Conservation (phyloP, 2,113 vertebrate genomes). For the Coptodon bakossiorum region DNA sequence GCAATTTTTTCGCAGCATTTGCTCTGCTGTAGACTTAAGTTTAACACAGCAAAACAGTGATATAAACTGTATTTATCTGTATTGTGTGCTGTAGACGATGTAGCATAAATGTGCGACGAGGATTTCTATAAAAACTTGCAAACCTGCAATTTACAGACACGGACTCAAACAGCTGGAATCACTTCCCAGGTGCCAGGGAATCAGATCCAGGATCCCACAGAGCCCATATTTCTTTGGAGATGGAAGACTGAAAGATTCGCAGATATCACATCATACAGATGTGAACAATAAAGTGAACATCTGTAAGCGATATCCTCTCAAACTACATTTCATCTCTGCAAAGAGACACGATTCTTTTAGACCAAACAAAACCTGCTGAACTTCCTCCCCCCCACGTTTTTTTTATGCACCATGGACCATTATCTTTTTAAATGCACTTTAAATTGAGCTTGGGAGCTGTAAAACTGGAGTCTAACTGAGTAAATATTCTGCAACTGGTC, state of each 20-base stretch:
- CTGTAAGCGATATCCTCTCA: conserved; percentile 53
- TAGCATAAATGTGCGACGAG: not conserved
- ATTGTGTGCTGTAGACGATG: not conserved
- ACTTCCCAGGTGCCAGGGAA: not conserved
- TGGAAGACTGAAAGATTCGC: not conserved
- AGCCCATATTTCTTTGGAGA: conserved; percentile 4
- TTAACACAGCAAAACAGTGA: not conserved
- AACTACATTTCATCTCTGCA: conserved; percentile 41
- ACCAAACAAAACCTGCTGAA: conserved; percentile 38
- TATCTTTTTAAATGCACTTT: conserved; percentile 49
- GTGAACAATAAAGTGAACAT: conserved; percentile 58
- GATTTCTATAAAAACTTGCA: not conserved
- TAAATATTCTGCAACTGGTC: conserved; percentile 21
- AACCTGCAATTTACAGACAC: not conserved
- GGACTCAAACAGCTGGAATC: not conserved
- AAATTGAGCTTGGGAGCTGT: conserved; percentile 35
- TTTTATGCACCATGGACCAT: conserved; percentile 28
- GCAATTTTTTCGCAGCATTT: not conserved
- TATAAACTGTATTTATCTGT: not conserved
- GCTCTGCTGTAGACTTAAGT: not conserved
- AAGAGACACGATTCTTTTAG: not conserved
- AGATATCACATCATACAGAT: conserved; percentile 49
- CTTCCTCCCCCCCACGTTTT: conserved; percentile 18
- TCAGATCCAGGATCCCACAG: not conserved
- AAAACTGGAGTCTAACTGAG: conserved; percentile 5